These are phyloP conservation scores for Abramis brama DNA, from an alignment of 2,113 vertebrate species.

Conservation along the genomic window DNA sequence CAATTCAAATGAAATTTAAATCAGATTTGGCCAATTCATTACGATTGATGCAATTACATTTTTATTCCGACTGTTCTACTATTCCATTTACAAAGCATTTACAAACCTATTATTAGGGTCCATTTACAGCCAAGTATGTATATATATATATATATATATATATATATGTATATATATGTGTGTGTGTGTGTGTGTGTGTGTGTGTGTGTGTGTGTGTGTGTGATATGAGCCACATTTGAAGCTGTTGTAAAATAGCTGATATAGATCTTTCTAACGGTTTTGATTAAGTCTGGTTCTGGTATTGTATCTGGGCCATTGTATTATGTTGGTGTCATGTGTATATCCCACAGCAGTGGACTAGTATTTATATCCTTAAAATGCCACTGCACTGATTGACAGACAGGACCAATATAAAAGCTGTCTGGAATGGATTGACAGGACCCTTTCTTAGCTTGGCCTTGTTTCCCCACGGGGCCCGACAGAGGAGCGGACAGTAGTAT, in stretches of 20 bases:
- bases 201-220: no score
- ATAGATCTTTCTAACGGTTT: not conserved
- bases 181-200: no score
- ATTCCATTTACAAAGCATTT: no score
- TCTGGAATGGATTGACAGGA: slow-evolving; percentile 25
- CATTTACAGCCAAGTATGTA: no score
- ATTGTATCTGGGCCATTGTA: not conserved
- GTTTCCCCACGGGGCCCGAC: slow-evolving; percentile 37
- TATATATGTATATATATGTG: no score
- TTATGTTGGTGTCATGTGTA: slow-evolving; percentile 11
- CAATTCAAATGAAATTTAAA: no score
- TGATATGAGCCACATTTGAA: not conserved
- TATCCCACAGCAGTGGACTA: not conserved
- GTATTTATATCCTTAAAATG: slow-evolving; percentile 38
- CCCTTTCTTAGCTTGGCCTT: slow-evolving; percentile 27
- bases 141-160: no score
- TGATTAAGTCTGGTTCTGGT: not conserved
- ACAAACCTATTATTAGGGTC: no score
- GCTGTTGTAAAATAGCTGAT: not conserved
- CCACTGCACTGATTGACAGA: slow-evolving; percentile 26
- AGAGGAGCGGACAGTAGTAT: slow-evolving; percentile 63
- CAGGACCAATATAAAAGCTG: slow-evolving; percentile 21
- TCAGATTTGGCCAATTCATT: no score
- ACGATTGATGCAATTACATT: no score
- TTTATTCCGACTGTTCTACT: no score